These are phyloP conservation scores for Osmoderma eremita DNA, from an alignment of 2,888 invertebrate species.

Conservation along the genomic window DNA sequence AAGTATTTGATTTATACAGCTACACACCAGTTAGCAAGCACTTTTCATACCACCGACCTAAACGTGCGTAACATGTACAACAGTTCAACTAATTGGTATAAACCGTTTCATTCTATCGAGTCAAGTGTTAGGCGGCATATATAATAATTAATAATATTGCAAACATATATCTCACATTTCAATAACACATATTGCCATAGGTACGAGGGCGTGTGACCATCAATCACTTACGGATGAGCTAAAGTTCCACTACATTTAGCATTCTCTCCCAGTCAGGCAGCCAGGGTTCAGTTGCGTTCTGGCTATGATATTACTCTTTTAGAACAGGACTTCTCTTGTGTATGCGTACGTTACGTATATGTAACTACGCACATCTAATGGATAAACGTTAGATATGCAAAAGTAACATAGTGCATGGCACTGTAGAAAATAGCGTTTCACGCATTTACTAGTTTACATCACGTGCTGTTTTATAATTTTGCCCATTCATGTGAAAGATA, in stretches of 20 bases:
- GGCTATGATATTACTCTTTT: slow-evolving; percentile 49
- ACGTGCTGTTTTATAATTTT: too few species aligned
- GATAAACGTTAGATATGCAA: neutral
- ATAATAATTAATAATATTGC: slow-evolving; percentile 41
- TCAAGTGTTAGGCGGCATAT: slow-evolving; percentile 34
- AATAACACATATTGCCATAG: slow-evolving; percentile 63
- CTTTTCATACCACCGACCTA: neutral
- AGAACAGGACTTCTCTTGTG: slow-evolving; percentile 23
- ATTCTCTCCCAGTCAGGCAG: slow-evolving; percentile 51
- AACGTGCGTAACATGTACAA: slow-evolving; percentile 14
- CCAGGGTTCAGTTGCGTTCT: slow-evolving; percentile 48
- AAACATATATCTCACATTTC: slow-evolving; percentile 60
- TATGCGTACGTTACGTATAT: slow-evolving; percentile 5
- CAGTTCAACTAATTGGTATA: slow-evolving; percentile 36
- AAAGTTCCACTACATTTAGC: slow-evolving; percentile 65
- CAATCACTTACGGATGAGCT: slow-evolving; percentile 64
- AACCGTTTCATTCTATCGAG: slow-evolving; percentile 31
- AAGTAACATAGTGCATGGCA: neutral
- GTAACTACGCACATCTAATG: neutral
- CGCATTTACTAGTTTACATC: too few species aligned
- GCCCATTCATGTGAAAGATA: too few species aligned
- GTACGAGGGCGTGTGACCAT: slow-evolving; percentile 63
- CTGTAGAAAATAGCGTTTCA: neutral
- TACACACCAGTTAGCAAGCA: too few species aligned
- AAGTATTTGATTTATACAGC: too few species aligned